Evolutionary conservation across 2,797 vertebrate species (phyloP).

Genomic region (Coendou prehensilis): DNA sequence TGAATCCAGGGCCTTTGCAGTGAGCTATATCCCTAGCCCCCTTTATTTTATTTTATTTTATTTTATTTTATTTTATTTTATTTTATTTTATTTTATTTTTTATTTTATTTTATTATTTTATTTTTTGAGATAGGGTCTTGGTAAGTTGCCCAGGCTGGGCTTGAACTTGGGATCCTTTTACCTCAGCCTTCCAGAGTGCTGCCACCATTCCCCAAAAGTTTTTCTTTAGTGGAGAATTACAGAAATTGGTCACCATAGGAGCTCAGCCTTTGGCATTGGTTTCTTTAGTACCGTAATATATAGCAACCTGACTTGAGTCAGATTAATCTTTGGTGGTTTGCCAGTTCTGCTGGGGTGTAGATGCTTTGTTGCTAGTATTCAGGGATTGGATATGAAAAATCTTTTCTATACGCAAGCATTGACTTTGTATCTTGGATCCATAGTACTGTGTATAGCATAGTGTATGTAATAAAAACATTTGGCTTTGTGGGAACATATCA

Average conservation of each 20-base stretch:
- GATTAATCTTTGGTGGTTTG: slow-evolving; percentile 47
- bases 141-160: not conserved
- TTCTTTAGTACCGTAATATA: slow-evolving; percentile 15
- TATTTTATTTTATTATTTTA: too few relatives aligned
- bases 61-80: not conserved
- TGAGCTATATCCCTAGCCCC: not conserved
- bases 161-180: not conserved
- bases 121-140: not conserved
- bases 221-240: slow-evolving; percentile 45
- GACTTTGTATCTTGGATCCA: slow-evolving; percentile 48
- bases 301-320: slow-evolving; percentile 14
- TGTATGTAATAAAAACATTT: not conserved
- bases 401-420: slow-evolving; percentile 55
- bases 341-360: not conserved
- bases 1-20: not conserved
- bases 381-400: slow-evolving; percentile 23
- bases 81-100: not conserved
- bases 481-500: slow-evolving; percentile 12
- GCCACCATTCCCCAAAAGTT: not conserved
- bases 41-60: not conserved
- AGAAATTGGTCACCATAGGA: not conserved
- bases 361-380: slow-evolving; percentile 2
- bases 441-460: not conserved
- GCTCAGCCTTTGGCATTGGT: not conserved
- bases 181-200: not conserved